Base-by-base conservation (phyloP, 2,797 vertebrate species). In the Microhierax caerulescens region DNA sequence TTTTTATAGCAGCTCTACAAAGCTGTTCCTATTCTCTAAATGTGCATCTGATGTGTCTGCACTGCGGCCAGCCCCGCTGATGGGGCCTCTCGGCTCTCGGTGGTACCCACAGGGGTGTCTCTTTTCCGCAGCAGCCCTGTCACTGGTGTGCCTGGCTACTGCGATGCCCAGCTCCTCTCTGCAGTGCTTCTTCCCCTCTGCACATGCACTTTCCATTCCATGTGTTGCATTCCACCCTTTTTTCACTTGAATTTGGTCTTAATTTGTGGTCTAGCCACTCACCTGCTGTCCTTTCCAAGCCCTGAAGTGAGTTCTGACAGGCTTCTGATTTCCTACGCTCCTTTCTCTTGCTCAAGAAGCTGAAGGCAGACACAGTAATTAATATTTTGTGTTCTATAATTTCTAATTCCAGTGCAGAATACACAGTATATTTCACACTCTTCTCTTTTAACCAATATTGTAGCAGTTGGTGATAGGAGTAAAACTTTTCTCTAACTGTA, bases 51-150 rank as follows among this genome's bases (percentile, higher is more conserved):
- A 0, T 7, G 13, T 24, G 24, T 3, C 18, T 4, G 11, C 2
- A 0, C 4, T 2, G 0, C 0, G 8, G 77, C n/a, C 1, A 0
- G 39, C 32, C 20, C n/a, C 2, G n/a, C 70, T 14, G 37, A 30
- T 10, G 48, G 56, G 75, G 43, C 28, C 36, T 25, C 32, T 27
- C 3, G 0, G 7, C 13, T 13, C 30, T 79, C 1, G 1, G 48
- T 32, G 14, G 60, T 3, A 5, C 22, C 56, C 23, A 3, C 20
- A 3, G 61, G 36, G 41, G 15, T 4, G 11, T 16, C 39, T 11
- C 57, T 43, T 18, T 5, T 13, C 57, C 36, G 70, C 56, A 74
- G 83, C 70, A 64, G 60, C 65, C 41, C 0, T 0, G 28, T 39
- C 0, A 0, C 47, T 13, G 41, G 7, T 9, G 28, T 24, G 53